A percentile compares a stretch with the other conserved stretches of the same genome.
These are phyloP conservation scores for Leptinotarsa undecemlineata DNA, from an alignment of 1,140 invertebrate genomes.

Conservation along the genomic window DNA sequence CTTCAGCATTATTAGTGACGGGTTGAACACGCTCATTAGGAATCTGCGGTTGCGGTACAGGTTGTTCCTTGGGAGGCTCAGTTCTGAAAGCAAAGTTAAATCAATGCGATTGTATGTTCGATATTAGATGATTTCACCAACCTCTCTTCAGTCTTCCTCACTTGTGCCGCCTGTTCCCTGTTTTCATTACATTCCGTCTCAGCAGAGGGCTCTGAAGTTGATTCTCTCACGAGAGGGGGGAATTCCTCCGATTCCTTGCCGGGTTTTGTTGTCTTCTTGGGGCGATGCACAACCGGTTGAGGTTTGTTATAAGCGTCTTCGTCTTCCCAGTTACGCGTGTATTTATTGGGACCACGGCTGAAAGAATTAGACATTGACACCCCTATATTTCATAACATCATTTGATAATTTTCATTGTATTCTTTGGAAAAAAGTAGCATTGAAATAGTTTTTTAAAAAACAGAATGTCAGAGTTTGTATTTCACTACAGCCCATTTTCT, in stretches of 20 bases:
- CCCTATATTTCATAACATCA: too few species aligned
- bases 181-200: background rate
- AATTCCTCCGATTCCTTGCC: constrained; percentile 41
- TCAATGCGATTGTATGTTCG: background rate
- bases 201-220: background rate
- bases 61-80: constrained; percentile 16
- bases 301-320: constrained; percentile 78
- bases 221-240: constrained; percentile 36
- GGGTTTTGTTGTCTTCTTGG: constrained; percentile 22
- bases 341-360: constrained; percentile 87
- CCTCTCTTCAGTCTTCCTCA: constrained; percentile 14
- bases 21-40: constrained; percentile 10
- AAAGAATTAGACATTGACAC: constrained; percentile 17
- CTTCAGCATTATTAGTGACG: constrained; percentile 18
- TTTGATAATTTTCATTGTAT: too few species aligned
- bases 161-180: background rate
- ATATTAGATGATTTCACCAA: background rate
- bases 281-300: constrained; percentile 31
- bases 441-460: too few species aligned
- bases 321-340: constrained; percentile 90
- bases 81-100: background rate
- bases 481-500: too few species aligned
- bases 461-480: too few species aligned
- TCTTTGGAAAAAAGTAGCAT: too few species aligned
- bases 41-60: background rate